These are phyloP conservation scores for Perognathus longimembris DNA, from an alignment of 2,113 vertebrate species.

Conservation along the genomic window DNA sequence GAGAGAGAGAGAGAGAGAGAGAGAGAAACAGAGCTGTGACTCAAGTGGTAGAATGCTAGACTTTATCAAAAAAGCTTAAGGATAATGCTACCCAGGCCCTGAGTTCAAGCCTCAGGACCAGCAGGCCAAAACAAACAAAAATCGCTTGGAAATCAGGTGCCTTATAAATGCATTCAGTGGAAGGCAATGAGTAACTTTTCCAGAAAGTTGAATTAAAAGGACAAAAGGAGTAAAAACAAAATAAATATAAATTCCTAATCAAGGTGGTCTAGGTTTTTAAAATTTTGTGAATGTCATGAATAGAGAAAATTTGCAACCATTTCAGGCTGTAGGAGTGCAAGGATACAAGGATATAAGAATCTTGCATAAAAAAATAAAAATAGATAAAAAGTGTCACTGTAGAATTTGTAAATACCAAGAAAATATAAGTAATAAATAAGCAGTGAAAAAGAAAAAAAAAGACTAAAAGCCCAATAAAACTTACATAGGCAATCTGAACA, in stretches of 20 bases:
- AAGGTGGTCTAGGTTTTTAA: not conserved
- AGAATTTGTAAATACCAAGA: constrained; percentile 28
- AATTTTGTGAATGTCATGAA: constrained; percentile 1
- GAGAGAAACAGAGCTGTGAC: no score
- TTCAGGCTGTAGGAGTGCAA: not conserved
- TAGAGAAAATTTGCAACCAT: not conserved
- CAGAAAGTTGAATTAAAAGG: not conserved
- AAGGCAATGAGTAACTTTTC: constrained; percentile 17
- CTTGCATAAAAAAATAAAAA: constrained; percentile 8
- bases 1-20: no score
- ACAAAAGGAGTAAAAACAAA: not conserved
- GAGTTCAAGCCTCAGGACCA: no score
- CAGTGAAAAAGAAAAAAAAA: not conserved
- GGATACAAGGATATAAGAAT: not conserved
- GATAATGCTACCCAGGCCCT: no score
- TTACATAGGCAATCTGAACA: not conserved
- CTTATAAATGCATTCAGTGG: constrained; percentile 14
- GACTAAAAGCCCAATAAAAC: constrained; percentile 7
- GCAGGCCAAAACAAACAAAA: not conserved
- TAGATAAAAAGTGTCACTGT: not conserved
- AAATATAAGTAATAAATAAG: not conserved
- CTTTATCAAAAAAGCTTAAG: no score
- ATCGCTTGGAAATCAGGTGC: not conserved
- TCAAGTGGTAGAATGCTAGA: no score
- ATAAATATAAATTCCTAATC: constrained; percentile 24